Evolutionary conservation across 1,140 invertebrate species (phyloP), one percentile per base, ranked within the genome.

Genomic region (Aleiodes sp.): DNA sequence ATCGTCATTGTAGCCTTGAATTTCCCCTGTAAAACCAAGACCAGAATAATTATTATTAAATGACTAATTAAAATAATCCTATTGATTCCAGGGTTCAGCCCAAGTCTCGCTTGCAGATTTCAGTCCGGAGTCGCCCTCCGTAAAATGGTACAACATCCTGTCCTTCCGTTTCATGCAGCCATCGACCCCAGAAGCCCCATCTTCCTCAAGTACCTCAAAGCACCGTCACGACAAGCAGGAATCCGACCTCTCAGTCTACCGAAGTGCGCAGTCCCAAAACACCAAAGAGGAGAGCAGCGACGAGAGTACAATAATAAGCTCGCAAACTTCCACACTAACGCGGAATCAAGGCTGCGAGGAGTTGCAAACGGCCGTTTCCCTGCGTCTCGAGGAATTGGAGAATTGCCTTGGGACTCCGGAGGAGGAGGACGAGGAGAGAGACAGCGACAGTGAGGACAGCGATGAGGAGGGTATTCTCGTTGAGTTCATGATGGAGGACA

Each of bases 41-140:
- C n/a, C n/a, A n/a, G n/a, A n/a, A 63, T 62, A 68, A n/a, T 68
- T 63, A 10, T 70, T 24, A 41, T 64, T 68, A 33, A 16, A 29
- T 16, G 2, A 31, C 31, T 21, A 16, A 71, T 33, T 26, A 41
- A 19, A 46, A 35, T 16, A 56, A 9, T 71, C 28, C n/a, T 68
- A 70, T 73, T 76, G 75, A 75, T 72, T 76, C 77, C 85, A 98
- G 96, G 96, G 96, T 79, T 96, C 94, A 82, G 93, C 94, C 64
- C 96, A 98, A 92, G 94, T 98, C 66, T 98, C 96, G 81, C 87
- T 98, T 75, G 96, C 96, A 64, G 96, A 98, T 85, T 98, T 98
- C 81, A 94, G 93, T 81, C 90, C 93, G 1, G 93, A 95, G 70
- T 88, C 88, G 10, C 90, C 92, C 24, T 92, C 91, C 14, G 89